Evolutionary conservation across 2,888 invertebrate species (phyloP).

Genomic region (Agrochola lota): DNA sequence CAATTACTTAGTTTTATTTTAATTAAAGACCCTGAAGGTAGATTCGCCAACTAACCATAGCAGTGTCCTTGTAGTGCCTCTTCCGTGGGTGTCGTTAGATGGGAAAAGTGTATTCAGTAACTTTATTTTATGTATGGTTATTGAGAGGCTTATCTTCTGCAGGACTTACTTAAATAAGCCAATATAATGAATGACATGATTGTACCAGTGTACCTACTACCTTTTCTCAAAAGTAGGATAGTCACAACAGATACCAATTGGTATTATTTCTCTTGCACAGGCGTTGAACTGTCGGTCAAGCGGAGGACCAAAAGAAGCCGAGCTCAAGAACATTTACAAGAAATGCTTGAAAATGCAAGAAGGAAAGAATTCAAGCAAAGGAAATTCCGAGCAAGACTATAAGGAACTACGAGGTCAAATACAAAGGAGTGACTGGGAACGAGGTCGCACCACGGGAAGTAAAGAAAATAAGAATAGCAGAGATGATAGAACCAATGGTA

Average conservation of each 20-base stretch:
- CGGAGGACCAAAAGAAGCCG: slow-evolving; percentile 90
- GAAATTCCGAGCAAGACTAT: slow-evolving; percentile 77
- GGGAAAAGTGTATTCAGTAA: neutral
- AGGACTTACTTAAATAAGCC: neutral
- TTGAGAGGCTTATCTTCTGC: neutral
- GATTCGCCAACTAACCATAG: neutral
- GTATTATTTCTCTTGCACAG: slow-evolving; percentile 71
- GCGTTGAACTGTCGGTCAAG: slow-evolving; percentile 91
- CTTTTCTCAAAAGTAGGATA: neutral
- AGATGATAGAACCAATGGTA: slow-evolving; percentile 67
- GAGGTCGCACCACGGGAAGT: slow-evolving; percentile 64
- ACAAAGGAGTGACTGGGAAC: slow-evolving; percentile 74
- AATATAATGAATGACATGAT: neutral
- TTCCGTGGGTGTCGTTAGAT: neutral
- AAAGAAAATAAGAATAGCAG: slow-evolving; percentile 68
- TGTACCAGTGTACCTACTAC: neutral
- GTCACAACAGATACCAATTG: neutral
- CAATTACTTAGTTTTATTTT: slow-evolving; percentile 3
- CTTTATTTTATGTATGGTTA: neutral
- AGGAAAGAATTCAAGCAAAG: slow-evolving; percentile 74
- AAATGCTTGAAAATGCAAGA: slow-evolving; percentile 89
- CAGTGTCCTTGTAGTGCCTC: neutral
- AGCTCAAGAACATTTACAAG: slow-evolving; percentile 90
- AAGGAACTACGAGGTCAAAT: slow-evolving; percentile 73
- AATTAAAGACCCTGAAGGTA: neutral